Conservation (phyloP, 2,888 invertebrate species). For the Adelphocoris suturalis region DNA sequence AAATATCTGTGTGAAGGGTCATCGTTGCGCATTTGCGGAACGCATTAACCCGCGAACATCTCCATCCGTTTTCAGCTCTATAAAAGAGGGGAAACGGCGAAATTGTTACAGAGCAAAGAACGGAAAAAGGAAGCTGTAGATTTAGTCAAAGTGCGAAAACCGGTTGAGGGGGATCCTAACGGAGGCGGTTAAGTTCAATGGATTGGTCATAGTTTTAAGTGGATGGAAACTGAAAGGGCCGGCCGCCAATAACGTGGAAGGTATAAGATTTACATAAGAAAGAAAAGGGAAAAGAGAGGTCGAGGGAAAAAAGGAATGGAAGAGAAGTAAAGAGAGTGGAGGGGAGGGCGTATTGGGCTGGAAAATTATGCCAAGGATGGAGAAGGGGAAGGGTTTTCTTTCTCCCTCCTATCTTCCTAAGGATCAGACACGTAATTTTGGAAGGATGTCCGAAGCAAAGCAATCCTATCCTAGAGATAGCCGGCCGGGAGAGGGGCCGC, state of each 20-base stretch:
- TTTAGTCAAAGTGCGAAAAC: conserved; percentile 57
- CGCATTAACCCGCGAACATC: conserved; percentile 22
- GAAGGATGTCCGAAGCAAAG: conserved; percentile 73
- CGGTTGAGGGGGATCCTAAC: conserved; percentile 53
- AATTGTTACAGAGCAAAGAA: conserved; percentile 21
- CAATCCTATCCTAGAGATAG: conserved; percentile 71
- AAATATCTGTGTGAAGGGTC: background rate
- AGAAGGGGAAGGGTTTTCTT: conserved; percentile 44
- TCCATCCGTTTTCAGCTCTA: conserved; percentile 6
- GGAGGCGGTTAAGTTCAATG: conserved; percentile 59
- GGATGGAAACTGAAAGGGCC: conserved; percentile 53
- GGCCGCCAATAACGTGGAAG: conserved; percentile 61
- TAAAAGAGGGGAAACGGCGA: conserved; percentile 43
- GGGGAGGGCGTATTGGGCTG: conserved; percentile 48
- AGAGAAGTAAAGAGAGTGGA: background rate
- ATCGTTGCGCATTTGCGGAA: conserved; percentile 11
- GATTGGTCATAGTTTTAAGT: conserved; percentile 67
- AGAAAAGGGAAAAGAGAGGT: conserved; percentile 52
- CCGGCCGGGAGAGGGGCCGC: background rate
- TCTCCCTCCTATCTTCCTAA: conserved; percentile 66
- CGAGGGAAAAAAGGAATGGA: background rate
- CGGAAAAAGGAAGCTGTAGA: conserved; percentile 47
- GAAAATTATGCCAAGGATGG: conserved; percentile 52
- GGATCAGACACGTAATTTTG: conserved; percentile 74
- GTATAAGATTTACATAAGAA: conserved; percentile 65